Base-by-base conservation (phyloP, 2,113 vertebrate genomes). In the Chitala chitala region DNA sequence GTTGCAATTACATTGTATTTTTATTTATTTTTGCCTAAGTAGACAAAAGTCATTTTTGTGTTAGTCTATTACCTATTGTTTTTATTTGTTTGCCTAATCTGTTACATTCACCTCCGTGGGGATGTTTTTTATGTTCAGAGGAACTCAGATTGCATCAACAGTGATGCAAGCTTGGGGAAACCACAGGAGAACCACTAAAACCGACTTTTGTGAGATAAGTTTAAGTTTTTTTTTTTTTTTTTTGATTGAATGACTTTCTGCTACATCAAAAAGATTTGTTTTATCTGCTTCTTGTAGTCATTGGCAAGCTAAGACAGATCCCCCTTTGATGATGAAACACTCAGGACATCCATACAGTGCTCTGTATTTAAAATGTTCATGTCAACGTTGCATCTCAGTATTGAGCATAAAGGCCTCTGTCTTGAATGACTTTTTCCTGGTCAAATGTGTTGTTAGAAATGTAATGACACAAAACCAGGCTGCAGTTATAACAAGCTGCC, bases 291-390 rank as follows among this genome's bases (percentile, higher is more conserved):
- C 88, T 87, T 90, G 88, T 88, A 88, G 85, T 86, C 83, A 84
- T 84, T 85, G 87, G 87, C 86, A 88, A 86, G 87, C 87, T 84
- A 81, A 78, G 84, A 80, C 84, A 83, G 83, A 86, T 80, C 70
- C 77, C 70, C 80, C 90, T 92, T 92, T 92, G 90, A 92, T 91
- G 90, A 91, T 92, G 90, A 91, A 92, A 92, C 82, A 78, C 78
- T 69, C 84, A 90, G 90, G 90, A 92, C 89, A 91, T 88, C 85
- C 84, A 77, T 83, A 86, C 84, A 84, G 85, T 85, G 83, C 84
- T 83, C 85, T 82, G 79, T 79, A 86, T 87, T 86, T 83, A 82
- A 56, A 77, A 73, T 78, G 71, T 72, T 72, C 6, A 68, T 74
- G 80, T 75, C 74, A 83, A 83, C 83, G 86, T 75, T 82, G 79